Percentiles rank a stretch among this genome's conserved stretches.
Conservation (phyloP, 1,140 invertebrate species). For the Bombus confusus region DNA sequence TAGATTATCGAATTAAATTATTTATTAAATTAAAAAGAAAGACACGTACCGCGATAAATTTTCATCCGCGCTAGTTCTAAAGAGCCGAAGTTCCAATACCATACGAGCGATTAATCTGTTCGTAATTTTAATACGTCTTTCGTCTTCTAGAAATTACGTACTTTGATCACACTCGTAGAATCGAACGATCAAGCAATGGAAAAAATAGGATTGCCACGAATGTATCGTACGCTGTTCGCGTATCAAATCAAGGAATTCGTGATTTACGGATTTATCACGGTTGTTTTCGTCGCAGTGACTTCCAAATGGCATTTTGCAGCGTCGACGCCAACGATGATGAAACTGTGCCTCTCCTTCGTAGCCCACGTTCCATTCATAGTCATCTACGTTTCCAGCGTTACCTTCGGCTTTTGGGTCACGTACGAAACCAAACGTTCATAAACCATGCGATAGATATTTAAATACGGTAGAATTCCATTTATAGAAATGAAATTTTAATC, state of each 20-base stretch:
- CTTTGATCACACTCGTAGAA: conserved; percentile 22
- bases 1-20: too few species aligned
- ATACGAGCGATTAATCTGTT: neutral
- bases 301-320: neutral
- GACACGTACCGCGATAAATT: too few species aligned
- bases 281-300: neutral
- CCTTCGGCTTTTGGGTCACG: conserved; percentile 62
- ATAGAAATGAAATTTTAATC: neutral
- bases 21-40: too few species aligned
- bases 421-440: conserved; percentile 11
- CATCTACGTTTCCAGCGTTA: conserved; percentile 30
- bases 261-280: neutral
- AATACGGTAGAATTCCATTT: neutral
- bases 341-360: neutral
- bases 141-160: conserved; percentile 7
- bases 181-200: conserved; percentile 49
- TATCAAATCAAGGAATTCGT: neutral
- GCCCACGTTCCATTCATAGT: conserved; percentile 24
- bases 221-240: conserved; percentile 12
- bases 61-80: neutral
- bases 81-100: neutral
- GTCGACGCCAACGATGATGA: neutral
- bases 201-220: conserved; percentile 45
- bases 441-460: neutral
- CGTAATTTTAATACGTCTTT: neutral